Evolutionary conservation across 2,888 invertebrate species (phyloP), one percentile per base, ranked within the genome.

Genomic region (Nemotelus pantherinus): DNA sequence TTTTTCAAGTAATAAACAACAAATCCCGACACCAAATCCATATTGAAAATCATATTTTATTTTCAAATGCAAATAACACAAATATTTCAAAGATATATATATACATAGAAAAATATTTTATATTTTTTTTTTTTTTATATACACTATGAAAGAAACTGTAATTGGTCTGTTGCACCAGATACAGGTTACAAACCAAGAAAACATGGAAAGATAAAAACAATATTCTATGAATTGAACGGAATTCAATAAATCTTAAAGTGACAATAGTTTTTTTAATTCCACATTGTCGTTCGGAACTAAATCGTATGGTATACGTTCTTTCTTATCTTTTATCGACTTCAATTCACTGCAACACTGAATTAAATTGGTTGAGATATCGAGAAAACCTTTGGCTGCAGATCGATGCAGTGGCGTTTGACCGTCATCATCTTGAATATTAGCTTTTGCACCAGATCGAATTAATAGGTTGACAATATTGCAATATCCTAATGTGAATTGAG

Each of bases 331-430:
- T 82, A 84, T 57, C 86, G 89, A 80, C 81, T 86, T 86, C 10
- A 87, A 81, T 77, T 81, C 79, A 2, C 83, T 82, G 78, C 83
- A 81, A 68, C 82, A 80, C 67, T 84, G 80, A 79, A 86, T 77
- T 80, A 87, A 81, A 82, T 82, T 83, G 80, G 84, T 85, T 78
- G 85, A 83, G 77, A 86, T 84, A 68, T 83, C 82, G 68, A 84
- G 81, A 81, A 90, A 89, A 57, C 89, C 89, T 77, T 89, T 90
- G 82, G 90, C 88, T 25, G 89, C 88, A 41, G 94, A 94, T 85
- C 95, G 92, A 86, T 96, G 95, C 43, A 96, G 88, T 44, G 92
- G 91, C 50, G 93, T 95, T 85, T 93, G 92, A 0, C 95, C 95
- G 88, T 96, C 96, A 71, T 89, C 89, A 86, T 97, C 97, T 85